phyloP scores from a whole-genome alignment of 2,113 vertebrate species.

The Circaetus cinerascens region DNA sequence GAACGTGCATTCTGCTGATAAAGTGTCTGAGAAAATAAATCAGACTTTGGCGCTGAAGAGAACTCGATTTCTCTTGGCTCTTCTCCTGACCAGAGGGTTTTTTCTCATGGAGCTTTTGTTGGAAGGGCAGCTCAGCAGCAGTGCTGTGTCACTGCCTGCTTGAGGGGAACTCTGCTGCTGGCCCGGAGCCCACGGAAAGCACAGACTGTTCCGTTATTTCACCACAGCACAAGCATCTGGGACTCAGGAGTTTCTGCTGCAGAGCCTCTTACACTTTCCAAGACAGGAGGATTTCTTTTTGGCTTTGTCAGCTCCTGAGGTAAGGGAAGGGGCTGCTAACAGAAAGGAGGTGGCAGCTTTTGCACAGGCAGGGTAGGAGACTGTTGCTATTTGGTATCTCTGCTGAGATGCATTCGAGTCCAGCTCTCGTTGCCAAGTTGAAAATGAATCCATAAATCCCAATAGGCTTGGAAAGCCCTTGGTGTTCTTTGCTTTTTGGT shows the following conservation, averaged over 20 bases:
- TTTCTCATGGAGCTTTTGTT: not conserved
- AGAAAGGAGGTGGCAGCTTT: not conserved
- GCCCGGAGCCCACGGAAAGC: not conserved
- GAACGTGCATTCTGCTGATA: not conserved
- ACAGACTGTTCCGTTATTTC: not conserved
- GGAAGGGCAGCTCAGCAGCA: not conserved
- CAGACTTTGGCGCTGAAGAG: not conserved
- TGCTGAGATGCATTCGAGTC: not conserved
- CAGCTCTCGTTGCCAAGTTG: not conserved
- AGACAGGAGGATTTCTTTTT: not conserved
- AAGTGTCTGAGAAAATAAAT: not conserved
- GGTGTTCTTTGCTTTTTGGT: not conserved
- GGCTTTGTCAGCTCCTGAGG: not conserved
- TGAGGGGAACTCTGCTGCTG: not conserved
- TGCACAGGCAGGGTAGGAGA: not conserved
- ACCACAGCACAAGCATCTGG: not conserved
- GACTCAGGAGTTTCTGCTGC: not conserved
- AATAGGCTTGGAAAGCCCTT: not conserved
- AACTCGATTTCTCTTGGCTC: conserved; percentile 3
- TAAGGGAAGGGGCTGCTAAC: not conserved
- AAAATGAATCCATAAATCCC: conserved; percentile 27
- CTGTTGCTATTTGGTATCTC: not conserved
- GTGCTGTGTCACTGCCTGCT: not conserved
- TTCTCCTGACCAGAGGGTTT: not conserved
- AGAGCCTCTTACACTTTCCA: not conserved